Evolutionary conservation across 2,888 invertebrate species (phyloP), one percentile per base, ranked within the genome.

Genomic region (Actias luna): DNA sequence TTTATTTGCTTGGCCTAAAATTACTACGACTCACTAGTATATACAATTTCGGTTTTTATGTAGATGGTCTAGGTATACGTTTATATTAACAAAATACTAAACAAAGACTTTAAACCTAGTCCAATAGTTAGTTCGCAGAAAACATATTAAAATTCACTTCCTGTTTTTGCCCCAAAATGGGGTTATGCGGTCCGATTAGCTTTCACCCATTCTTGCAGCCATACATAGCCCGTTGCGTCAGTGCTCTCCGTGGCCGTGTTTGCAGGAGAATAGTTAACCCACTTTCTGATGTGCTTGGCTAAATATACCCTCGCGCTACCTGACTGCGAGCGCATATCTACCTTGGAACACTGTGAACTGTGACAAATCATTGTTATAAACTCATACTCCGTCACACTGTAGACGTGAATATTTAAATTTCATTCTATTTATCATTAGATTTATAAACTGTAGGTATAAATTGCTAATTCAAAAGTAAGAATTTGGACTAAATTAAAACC

Each of bases 251-350:
- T 80, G 78, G 79, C 52, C 80, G 82, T 84, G 82, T 88, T 88
- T 85, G 82, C 80, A 80, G 83, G 83, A 81, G 81, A 88, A 90
- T 89, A 90, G 90, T 89, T 92, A 91, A 92, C 92, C 92, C 83
- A 92, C 83, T 84, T 92, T 83, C 82, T 65, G 69, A 68, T 75
- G 77, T 79, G 82, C 73, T 75, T 74, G 73, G 74, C 79, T 84
- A 84, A 81, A 83, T 80, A 83, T 84, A 83, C 68, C 69, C 61
- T 68, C 71, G 69, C 70, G 78, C 80, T 87, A 90, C 90, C 89
- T 90, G 90, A 81, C 85, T 77, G 73, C 73, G 72, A 71, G 68
- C 80, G 78, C 80, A 78, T 74, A 74, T 55, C 55, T 29, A 67
- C 71, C 69, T 63, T 59, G 59, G 75, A 67, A 69, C 71, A 64